phyloP scores from a whole-genome alignment of 2,797 vertebrate genomes.

The Argya squamiceps region DNA sequence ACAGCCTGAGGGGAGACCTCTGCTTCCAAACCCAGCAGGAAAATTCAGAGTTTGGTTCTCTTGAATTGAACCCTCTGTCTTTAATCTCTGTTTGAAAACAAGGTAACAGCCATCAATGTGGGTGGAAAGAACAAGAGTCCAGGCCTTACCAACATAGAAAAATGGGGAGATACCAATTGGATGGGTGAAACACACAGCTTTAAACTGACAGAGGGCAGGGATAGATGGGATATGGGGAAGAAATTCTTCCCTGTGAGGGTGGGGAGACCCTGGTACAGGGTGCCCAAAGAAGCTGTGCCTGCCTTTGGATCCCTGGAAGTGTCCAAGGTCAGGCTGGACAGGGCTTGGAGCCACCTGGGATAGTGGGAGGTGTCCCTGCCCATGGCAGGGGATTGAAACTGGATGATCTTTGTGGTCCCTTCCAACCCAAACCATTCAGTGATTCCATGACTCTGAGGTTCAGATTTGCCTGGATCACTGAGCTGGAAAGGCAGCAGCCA shows the following conservation, averaged over 20 bases:
- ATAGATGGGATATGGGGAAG: neutral
- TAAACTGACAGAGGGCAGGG: neutral
- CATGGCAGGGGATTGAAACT: accelerated
- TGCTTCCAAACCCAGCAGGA: neutral
- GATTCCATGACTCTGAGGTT: neutral
- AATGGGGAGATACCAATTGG: neutral
- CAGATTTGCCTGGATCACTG: neutral
- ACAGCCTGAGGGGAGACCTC: neutral
- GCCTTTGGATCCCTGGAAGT: neutral
- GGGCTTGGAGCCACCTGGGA: accelerated
- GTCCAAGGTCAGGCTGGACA: accelerated
- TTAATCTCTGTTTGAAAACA: neutral
- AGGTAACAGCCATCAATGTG: neutral
- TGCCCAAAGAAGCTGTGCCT: neutral
- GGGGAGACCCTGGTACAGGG: accelerated
- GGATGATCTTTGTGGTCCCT: neutral
- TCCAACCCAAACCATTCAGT: neutral
- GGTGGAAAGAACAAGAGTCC: neutral
- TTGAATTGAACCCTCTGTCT: neutral
- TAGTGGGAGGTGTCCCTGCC: neutral
- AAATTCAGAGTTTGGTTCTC: neutral
- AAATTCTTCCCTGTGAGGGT: neutral
- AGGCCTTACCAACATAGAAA: neutral
- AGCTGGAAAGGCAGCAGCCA: neutral
- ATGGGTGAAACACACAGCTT: neutral